Evolutionary conservation across 2,113 vertebrate species (phyloP).

Genomic region (Ivindomyrus marchei): DNA sequence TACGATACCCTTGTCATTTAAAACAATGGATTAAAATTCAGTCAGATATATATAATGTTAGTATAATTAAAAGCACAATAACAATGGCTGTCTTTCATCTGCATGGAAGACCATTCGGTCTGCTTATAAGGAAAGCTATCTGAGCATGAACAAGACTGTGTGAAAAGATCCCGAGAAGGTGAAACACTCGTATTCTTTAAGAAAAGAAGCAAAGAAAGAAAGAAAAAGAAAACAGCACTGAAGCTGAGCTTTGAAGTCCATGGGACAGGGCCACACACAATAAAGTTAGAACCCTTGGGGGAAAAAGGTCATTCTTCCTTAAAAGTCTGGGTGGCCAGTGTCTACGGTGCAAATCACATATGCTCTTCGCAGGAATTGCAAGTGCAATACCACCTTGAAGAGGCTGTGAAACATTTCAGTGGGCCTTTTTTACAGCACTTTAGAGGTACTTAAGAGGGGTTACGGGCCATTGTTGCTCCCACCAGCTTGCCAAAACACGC

Average conservation of each 20-base stretch:
- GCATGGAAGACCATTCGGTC: background rate
- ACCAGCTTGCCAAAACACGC: conserved; percentile 21
- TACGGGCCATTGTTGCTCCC: conserved; percentile 12
- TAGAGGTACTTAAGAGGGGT: conserved; percentile 15
- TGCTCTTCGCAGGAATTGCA: conserved; percentile 4
- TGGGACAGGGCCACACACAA: conserved; percentile 16
- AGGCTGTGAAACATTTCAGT: conserved; percentile 16
- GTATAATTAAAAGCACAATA: conserved; percentile 2
- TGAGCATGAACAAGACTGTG: conserved; percentile 30
- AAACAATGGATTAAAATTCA: background rate
- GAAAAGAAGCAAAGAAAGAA: background rate
- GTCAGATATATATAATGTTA: background rate
- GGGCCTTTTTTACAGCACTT: conserved; percentile 20
- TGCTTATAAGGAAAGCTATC: conserved; percentile 19
- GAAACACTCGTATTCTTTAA: conserved; percentile 14
- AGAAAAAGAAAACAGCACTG: background rate
- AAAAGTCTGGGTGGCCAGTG: conserved; percentile 20
- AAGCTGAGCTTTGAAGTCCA: conserved; percentile 22
- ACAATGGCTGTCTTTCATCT: background rate
- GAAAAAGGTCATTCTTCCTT: conserved; percentile 16
- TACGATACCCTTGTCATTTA: background rate
- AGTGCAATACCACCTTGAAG: conserved; percentile 16
- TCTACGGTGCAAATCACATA: background rate
- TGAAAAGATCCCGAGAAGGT: conserved; percentile 12
- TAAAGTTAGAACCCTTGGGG: conserved; percentile 10